phyloP scores from a whole-genome alignment of 2,113 vertebrate species.

The Pituophis catenifer region DNA sequence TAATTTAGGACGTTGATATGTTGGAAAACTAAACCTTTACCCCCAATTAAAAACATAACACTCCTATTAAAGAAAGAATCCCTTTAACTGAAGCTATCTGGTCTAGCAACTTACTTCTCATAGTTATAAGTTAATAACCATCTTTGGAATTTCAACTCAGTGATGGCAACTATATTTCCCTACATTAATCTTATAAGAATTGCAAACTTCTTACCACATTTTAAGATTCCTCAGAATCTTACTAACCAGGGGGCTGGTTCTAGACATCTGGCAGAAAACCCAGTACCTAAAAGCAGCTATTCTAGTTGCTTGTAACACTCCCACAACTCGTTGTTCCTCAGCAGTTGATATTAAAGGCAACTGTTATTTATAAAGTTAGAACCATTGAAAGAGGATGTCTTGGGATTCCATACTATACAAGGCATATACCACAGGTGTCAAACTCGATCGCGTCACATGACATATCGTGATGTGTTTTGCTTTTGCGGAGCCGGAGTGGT shows the following conservation, averaged over 20 bases:
- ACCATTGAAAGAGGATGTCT: background rate
- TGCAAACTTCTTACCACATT: background rate
- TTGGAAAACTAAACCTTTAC: background rate
- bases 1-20: slow-evolving; percentile 18
- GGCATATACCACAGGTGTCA: background rate
- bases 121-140: background rate
- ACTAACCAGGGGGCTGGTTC: background rate
- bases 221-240: background rate
- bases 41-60: no score
- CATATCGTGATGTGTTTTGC: no score
- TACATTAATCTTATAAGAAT: background rate
- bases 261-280: background rate
- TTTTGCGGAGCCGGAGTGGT: no score
- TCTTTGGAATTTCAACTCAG: background rate
- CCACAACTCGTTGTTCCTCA: background rate
- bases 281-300: background rate
- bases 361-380: background rate
- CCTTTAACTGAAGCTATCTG: background rate
- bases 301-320: background rate
- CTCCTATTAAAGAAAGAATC: background rate
- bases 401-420: background rate
- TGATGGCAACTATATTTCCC: background rate
- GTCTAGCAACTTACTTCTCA: background rate
- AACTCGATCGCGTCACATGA: no score
- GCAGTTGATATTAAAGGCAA: background rate